phyloP scores from a whole-genome alignment of 2,113 vertebrate species.

The Rhynchopsitta pachyrhyncha region DNA sequence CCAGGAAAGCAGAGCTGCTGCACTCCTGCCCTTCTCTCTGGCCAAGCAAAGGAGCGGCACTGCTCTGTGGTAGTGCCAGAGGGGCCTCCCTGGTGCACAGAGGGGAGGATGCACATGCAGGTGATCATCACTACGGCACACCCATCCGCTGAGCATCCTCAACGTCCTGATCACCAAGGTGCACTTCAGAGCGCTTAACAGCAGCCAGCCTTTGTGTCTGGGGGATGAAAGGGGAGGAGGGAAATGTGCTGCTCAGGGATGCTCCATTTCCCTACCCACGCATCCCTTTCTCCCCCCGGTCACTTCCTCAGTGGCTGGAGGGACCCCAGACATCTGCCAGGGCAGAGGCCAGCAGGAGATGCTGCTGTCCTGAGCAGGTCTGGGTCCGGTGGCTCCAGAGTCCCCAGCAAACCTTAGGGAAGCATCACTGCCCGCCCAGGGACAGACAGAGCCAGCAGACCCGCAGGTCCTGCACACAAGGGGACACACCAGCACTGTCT shows the following conservation, averaged over 20 bases:
- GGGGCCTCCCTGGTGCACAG: fast-evolving
- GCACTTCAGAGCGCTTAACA: not conserved
- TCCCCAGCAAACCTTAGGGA: not conserved
- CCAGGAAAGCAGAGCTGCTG: fast-evolving
- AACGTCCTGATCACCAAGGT: not conserved
- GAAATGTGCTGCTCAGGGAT: not conserved
- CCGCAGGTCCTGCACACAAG: not conserved
- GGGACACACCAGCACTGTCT: too few species aligned
- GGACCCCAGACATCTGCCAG: not conserved
- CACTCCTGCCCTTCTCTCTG: not conserved
- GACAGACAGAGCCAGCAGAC: not conserved
- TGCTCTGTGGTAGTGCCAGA: not conserved
- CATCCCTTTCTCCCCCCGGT: fast-evolving
- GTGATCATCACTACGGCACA: not conserved
- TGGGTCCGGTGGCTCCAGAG: fast-evolving
- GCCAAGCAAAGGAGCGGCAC: not conserved
- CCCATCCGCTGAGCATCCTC: not conserved
- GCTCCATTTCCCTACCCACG: fast-evolving
- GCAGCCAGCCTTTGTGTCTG: not conserved
- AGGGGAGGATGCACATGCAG: not conserved
- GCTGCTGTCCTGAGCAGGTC: not conserved
- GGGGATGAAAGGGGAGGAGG: not conserved
- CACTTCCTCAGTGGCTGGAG: not conserved
- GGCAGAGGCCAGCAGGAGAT: not conserved
- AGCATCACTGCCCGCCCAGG: not conserved